A percentile compares a stretch with the other conserved stretches of the same genome.
These are phyloP conservation scores for Anser brachyrhynchus DNA, from an alignment of 2,113 vertebrate genomes.

Conservation along the genomic window DNA sequence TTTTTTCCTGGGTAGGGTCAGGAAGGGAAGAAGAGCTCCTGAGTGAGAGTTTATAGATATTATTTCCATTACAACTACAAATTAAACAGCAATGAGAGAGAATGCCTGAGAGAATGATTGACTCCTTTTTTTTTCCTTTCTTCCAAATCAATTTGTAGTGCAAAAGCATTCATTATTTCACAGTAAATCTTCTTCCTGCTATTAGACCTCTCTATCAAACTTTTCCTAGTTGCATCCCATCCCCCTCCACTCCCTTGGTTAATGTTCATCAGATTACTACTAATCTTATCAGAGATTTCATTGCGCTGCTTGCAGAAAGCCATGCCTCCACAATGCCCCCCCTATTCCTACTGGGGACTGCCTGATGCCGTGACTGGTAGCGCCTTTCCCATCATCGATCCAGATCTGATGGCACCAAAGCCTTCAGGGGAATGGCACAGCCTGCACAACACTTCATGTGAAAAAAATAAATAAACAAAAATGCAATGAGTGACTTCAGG, in stretches of 20 bases:
- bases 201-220: not conserved
- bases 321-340: too few species aligned
- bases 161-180: not conserved
- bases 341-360: not conserved
- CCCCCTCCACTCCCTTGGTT: not conserved
- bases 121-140: rapidly evolving
- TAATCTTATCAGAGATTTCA: not conserved
- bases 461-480: not conserved
- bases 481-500: not conserved
- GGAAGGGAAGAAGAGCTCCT: not conserved
- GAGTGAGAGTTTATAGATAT: not conserved
- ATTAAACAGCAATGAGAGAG: not conserved
- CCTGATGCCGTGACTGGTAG: not conserved
- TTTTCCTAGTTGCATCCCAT: not conserved
- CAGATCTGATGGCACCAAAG: not conserved
- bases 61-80: slow-evolving; percentile 32
- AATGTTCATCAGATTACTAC: not conserved
- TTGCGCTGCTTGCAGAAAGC: not conserved
- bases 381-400: not conserved
- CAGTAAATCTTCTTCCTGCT: not conserved
- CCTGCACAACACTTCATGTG: not conserved
- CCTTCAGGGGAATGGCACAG: not conserved
- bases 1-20: not conserved
- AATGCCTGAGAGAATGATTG: not conserved
- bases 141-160: not conserved